Evolutionary conservation across 1,140 invertebrate genomes (phyloP).

Genomic region (Oryctes rhinoceros): DNA sequence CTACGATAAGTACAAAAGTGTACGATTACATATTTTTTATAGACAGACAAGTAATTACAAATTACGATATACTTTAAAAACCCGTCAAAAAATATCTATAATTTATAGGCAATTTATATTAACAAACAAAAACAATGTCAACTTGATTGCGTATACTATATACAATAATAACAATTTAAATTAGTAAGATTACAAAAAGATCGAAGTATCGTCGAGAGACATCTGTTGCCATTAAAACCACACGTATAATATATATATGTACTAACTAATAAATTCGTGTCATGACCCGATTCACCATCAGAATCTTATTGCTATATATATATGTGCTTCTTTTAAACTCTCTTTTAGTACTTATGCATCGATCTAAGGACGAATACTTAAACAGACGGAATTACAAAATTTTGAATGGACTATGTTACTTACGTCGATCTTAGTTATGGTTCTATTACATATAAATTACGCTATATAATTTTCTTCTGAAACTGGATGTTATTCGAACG

Average conservation of each 20-base stretch:
- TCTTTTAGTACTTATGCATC: slow-evolving; percentile 13
- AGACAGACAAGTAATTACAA: no score
- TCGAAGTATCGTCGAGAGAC: not conserved
- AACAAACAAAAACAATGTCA: not conserved
- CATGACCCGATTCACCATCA: not conserved
- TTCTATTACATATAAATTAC: slow-evolving; percentile 31
- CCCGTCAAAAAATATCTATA: no score
- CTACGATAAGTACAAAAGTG: no score
- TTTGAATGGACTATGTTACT: not conserved
- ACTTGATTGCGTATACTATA: not conserved
- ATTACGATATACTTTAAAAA: no score
- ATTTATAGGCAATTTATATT: not conserved
- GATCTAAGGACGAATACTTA: slow-evolving; percentile 13
- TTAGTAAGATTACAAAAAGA: not conserved
- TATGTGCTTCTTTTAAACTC: not conserved
- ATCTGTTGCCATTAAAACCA: no score
- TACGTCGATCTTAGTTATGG: not conserved
- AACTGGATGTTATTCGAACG: not conserved
- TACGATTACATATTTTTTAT: no score
- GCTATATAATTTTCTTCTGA: not conserved
- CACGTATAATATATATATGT: no score
- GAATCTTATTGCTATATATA: not conserved
- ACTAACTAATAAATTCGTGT: slow-evolving; percentile 7
- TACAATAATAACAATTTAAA: slow-evolving; percentile 19
- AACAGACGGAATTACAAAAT: slow-evolving; percentile 28